Evolutionary conservation across 2,113 vertebrate genomes (phyloP).

Genomic region (Lamprotornis superbus): DNA sequence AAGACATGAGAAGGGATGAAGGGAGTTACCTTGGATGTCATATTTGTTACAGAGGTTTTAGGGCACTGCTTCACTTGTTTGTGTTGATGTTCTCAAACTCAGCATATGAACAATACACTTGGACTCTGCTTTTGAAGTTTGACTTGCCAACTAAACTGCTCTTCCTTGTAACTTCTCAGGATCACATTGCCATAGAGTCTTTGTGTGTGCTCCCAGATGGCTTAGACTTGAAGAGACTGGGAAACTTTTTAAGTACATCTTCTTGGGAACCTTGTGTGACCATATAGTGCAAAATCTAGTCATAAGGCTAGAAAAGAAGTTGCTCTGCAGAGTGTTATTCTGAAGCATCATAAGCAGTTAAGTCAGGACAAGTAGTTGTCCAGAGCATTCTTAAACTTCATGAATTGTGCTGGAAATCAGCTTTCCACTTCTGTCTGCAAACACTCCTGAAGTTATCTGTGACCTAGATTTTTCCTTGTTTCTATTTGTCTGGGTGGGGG

Average conservation of each 20-base stretch:
- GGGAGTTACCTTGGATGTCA: neutral
- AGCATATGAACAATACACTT: neutral
- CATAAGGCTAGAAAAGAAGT: neutral
- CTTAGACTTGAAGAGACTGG: neutral
- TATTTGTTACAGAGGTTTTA: neutral
- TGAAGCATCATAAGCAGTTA: neutral
- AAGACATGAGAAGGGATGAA: neutral
- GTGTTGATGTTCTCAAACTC: neutral
- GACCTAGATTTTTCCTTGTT: neutral
- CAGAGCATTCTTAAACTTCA: neutral
- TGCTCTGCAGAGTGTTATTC: neutral
- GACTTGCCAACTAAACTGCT: neutral
- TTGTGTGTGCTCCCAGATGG: neutral
- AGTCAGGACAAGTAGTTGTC: neutral
- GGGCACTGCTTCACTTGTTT: neutral
- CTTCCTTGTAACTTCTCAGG: neutral
- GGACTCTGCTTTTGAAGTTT: neutral
- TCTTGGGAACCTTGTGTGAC: neutral
- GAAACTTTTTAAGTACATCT: neutral
- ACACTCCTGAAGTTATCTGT: neutral
- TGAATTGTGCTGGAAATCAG: neutral
- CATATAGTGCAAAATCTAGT: neutral
- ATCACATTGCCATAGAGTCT: neutral
- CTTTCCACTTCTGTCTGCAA: neutral
- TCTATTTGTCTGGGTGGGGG: fast-evolving